Conservation (phyloP, 2,888 invertebrate species). For the Coelinius sp. region DNA sequence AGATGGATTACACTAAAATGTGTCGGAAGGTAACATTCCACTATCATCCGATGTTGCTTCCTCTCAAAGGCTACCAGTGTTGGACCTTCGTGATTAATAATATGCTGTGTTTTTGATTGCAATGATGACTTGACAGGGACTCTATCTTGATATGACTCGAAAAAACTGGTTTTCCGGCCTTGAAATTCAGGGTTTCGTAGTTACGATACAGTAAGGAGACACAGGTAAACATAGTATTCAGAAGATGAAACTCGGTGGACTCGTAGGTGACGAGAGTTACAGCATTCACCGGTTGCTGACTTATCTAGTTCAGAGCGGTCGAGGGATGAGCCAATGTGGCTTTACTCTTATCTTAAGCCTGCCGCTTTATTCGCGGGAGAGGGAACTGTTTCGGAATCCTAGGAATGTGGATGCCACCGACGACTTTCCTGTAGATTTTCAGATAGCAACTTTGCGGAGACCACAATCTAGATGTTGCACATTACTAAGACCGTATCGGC, state of each 20-base stretch:
- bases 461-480: conserved; percentile 14
- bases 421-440: conserved; percentile 51
- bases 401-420: conserved; percentile 62
- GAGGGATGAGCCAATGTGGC: background rate
- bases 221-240: background rate
- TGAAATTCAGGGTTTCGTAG: too few relatives aligned
- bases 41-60: background rate
- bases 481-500: background rate
- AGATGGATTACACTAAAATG: conserved; percentile 39
- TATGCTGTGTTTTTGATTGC: background rate
- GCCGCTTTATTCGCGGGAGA: background rate
- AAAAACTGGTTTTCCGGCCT: too few relatives aligned
- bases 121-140: background rate
- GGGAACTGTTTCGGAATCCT: conserved; percentile 52
- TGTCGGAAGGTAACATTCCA: conserved; percentile 14
- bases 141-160: too few relatives aligned
- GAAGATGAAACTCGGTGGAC: background rate
- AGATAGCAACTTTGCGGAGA: conserved; percentile 17
- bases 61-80: conserved; percentile 12
- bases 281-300: conserved; percentile 6
- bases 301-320: conserved; percentile 7
- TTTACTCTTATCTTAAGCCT: background rate
- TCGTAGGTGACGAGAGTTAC: background rate
- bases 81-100: background rate
- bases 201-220: too few relatives aligned